Percentiles rank a stretch among this genome's conserved stretches.
Evolutionary conservation across 2,888 invertebrate genomes (phyloP).

Genomic region (Mythimna albipuncta): DNA sequence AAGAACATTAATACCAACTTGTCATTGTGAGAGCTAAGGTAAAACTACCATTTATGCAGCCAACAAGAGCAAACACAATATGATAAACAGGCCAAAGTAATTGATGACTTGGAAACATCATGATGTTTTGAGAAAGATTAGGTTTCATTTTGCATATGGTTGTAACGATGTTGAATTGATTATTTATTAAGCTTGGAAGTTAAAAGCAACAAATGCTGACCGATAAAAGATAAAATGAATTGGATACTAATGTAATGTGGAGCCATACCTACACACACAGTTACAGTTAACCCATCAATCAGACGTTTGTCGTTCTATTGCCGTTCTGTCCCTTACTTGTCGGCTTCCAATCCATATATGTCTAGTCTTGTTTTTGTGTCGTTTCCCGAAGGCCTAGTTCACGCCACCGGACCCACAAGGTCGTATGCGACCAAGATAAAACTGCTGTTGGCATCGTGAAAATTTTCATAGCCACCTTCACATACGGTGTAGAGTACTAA

Average conservation of each 20-base stretch:
- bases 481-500: slow-evolving; percentile 68
- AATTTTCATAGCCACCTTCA: slow-evolving; percentile 67
- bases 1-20: slow-evolving; percentile 22
- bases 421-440: slow-evolving; percentile 72
- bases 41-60: slow-evolving; percentile 1
- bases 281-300: slow-evolving; percentile 87
- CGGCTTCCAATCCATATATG: slow-evolving; percentile 79
- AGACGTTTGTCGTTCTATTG: slow-evolving; percentile 76
- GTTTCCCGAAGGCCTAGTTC: slow-evolving; percentile 85
- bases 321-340: slow-evolving; percentile 77
- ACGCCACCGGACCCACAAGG: slow-evolving; percentile 81
- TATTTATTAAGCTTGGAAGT: slow-evolving; percentile 19
- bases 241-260: slow-evolving; percentile 67
- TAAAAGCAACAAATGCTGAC: slow-evolving; percentile 63
- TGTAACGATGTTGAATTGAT: slow-evolving; percentile 36
- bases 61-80: slow-evolving; percentile 1
- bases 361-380: slow-evolving; percentile 83
- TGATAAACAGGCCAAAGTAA: slow-evolving; percentile 8
- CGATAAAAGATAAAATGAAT: slow-evolving; percentile 74
- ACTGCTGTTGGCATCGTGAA: slow-evolving; percentile 60
- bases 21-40: not conserved
- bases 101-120: slow-evolving; percentile 31
- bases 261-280: slow-evolving; percentile 68
- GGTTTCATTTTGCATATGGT: slow-evolving; percentile 41
- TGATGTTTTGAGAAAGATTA: slow-evolving; percentile 39